phyloP scores from a whole-genome alignment of 1,140 invertebrate genomes.

The Microplitis demolitor region DNA sequence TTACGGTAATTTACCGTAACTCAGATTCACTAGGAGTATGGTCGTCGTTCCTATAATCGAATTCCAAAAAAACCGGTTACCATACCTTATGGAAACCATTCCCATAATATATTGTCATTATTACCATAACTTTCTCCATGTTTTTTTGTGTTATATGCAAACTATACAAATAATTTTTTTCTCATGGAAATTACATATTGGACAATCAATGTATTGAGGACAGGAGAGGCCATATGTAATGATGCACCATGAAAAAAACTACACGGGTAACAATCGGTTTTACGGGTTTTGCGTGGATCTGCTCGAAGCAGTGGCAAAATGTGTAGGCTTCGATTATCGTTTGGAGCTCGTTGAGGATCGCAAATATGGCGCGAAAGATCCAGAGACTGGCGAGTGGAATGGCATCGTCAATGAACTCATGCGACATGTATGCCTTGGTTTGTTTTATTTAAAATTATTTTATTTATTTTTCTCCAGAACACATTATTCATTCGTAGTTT shows the following conservation, averaged over 20 bases:
- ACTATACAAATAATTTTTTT: neutral
- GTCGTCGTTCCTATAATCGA: no score
- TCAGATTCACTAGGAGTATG: no score
- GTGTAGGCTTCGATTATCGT: slow-evolving; percentile 76
- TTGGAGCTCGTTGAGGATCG: slow-evolving; percentile 76
- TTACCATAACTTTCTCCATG: no score
- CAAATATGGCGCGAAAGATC: slow-evolving; percentile 76
- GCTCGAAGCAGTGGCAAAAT: slow-evolving; percentile 66
- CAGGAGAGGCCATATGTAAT: slow-evolving; percentile 77
- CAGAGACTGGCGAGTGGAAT: slow-evolving; percentile 77
- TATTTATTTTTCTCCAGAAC: neutral
- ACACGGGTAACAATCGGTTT: slow-evolving; percentile 73
- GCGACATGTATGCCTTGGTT: slow-evolving; percentile 68
- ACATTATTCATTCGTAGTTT: neutral
- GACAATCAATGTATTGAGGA: slow-evolving; percentile 1
- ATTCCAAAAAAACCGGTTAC: no score
- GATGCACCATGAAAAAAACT: slow-evolving; percentile 68
- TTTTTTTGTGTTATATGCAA: no score
- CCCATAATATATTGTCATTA: no score
- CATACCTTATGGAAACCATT: no score
- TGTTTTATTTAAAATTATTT: slow-evolving; percentile 46
- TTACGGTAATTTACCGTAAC: no score
- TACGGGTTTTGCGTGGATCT: slow-evolving; percentile 84
- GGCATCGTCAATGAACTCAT: slow-evolving; percentile 83
- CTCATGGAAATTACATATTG: neutral